Percentiles rank a stretch among this genome's conserved stretches.
Evolutionary conservation across 2,888 invertebrate species (phyloP).

Genomic region (Cosmia pyralina): DNA sequence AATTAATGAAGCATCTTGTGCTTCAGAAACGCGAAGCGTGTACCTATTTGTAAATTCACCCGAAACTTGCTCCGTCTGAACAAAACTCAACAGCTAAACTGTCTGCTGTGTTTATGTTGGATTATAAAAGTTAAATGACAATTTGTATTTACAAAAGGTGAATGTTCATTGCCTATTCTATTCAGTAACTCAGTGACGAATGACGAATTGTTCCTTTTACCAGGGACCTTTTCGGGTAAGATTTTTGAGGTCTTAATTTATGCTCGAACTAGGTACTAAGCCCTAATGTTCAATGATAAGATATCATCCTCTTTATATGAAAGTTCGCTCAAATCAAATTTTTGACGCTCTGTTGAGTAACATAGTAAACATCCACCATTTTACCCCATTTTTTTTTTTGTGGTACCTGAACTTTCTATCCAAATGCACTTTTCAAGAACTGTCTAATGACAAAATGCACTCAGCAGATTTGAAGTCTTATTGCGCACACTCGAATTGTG

Average conservation of each 20-base stretch:
- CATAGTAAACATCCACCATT: background rate
- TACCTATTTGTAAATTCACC: background rate
- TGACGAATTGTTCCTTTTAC: background rate
- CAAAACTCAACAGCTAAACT: background rate
- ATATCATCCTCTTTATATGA: background rate
- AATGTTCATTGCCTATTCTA: background rate
- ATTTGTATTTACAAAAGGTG: background rate
- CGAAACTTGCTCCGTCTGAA: background rate
- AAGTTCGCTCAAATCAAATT: background rate
- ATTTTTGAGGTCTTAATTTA: background rate
- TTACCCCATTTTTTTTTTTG: no score
- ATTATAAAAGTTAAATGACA: background rate
- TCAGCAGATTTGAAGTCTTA: background rate
- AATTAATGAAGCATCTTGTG: background rate
- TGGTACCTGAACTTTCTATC: background rate
- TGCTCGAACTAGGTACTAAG: background rate
- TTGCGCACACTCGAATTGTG: background rate
- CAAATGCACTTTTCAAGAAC: conserved; percentile 6
- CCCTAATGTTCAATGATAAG: background rate
- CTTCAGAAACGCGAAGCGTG: background rate
- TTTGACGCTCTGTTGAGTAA: background rate
- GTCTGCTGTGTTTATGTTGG: background rate
- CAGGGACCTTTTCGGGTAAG: background rate
- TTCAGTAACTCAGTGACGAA: background rate
- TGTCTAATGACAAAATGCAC: background rate